Evolutionary conservation across 1,140 invertebrate genomes (phyloP).

Genomic region (Trissolcus basalis): DNA sequence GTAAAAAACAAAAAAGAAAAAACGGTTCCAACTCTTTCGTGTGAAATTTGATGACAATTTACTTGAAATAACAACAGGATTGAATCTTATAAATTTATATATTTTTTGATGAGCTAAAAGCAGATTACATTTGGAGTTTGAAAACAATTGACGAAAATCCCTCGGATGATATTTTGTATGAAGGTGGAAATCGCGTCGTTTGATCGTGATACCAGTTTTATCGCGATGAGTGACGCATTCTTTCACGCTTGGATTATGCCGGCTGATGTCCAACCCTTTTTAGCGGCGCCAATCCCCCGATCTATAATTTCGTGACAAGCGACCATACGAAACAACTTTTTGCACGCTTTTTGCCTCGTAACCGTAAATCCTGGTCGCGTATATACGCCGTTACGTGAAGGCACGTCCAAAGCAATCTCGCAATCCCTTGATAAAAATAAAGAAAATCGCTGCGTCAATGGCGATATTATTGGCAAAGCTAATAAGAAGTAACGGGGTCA

Average conservation of each 20-base stretch:
- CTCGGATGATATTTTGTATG: conserved; percentile 9
- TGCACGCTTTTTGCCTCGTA: conserved; percentile 34
- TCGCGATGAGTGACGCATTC: conserved; percentile 31
- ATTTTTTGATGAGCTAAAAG: too few relatives aligned
- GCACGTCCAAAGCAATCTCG: conserved; percentile 40
- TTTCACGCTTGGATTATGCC: conserved; percentile 36
- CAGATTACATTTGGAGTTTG: too few relatives aligned
- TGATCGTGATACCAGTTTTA: conserved; percentile 42
- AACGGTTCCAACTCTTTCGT: too few relatives aligned
- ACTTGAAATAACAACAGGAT: too few relatives aligned
- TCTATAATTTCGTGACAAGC: conserved; percentile 34
- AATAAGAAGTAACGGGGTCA: conserved; percentile 53
- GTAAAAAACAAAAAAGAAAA: too few relatives aligned
- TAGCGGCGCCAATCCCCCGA: conserved; percentile 6
- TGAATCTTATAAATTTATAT: too few relatives aligned
- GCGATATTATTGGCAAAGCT: conserved; percentile 51
- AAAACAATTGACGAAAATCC: conserved; percentile 33
- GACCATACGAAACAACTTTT: conserved; percentile 34
- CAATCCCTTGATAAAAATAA: conserved; percentile 48
- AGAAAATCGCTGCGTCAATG: conserved; percentile 35
- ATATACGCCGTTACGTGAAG: conserved; percentile 25
- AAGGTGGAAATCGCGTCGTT: conserved; percentile 18
- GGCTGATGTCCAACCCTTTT: conserved; percentile 18
- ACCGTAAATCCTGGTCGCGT: conserved; percentile 39
- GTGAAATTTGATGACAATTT: too few relatives aligned